A percentile compares a stretch with the other conserved stretches of the same genome.
Conservation (phyloP, 1,140 invertebrate species). For the Dendroctonus ponderosae region DNA sequence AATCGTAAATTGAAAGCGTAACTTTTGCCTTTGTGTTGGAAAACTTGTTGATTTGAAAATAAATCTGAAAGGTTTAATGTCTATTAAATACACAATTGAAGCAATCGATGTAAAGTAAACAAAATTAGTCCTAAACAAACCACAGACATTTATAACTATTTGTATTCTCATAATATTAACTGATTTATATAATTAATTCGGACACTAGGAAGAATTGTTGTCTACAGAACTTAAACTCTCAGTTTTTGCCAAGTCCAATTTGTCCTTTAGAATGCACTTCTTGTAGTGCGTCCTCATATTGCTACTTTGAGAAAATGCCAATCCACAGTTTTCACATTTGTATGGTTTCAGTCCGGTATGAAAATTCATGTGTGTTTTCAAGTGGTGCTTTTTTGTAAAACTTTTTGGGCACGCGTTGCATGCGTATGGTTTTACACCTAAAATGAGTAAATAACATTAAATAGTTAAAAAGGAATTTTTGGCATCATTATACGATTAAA, state of each 20-base stretch:
- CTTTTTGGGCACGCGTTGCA: conserved; percentile 82
- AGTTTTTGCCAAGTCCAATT: background rate
- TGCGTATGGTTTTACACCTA: conserved; percentile 81
- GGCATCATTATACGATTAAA: background rate
- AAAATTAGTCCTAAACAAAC: too few relatives aligned
- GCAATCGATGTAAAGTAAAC: too few relatives aligned
- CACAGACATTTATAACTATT: too few relatives aligned
- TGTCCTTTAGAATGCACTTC: conserved; percentile 58
- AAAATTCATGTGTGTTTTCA: conserved; percentile 82
- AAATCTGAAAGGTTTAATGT: too few relatives aligned
- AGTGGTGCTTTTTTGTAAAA: conserved; percentile 82
- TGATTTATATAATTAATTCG: too few relatives aligned
- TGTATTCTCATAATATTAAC: too few relatives aligned
- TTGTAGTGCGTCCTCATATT: conserved; percentile 78
- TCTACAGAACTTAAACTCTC: conserved; percentile 9
- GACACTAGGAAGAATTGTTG: conserved; percentile 11
- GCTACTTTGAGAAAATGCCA: conserved; percentile 74
- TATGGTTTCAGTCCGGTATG: conserved; percentile 77
- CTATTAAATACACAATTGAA: too few relatives aligned
- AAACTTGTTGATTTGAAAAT: too few relatives aligned
- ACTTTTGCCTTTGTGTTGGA: too few relatives aligned
- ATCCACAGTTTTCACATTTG: conserved; percentile 68
- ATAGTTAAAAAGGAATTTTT: conserved; percentile 2
- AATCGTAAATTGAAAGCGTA: too few relatives aligned
- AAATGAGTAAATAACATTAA: conserved; percentile 36